These are phyloP conservation scores for Solenopsis invicta DNA, from an alignment of 1,140 invertebrate genomes.

Conservation along the genomic window DNA sequence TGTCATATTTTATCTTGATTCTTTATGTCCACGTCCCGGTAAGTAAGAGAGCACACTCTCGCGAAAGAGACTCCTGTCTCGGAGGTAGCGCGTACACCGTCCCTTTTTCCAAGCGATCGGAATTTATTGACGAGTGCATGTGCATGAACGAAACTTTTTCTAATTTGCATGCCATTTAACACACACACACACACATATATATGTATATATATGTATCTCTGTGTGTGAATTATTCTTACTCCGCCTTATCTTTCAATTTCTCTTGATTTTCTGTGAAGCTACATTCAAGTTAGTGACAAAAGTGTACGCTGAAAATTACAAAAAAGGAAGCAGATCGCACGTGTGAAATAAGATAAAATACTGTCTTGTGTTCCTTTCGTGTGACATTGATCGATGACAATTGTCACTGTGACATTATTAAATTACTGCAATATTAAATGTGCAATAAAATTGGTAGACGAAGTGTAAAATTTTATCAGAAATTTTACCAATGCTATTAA, in stretches of 20 bases:
- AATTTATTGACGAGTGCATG: constrained; percentile 65
- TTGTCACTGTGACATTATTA: not conserved
- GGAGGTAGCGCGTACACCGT: constrained; percentile 37
- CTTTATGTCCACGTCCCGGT: constrained; percentile 66
- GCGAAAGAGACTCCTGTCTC: constrained; percentile 19
- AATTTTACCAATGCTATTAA: constrained; percentile 3
- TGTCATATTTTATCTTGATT: constrained; percentile 67
- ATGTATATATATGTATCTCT: constrained; percentile 56
- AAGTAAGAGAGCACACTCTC: constrained; percentile 66
- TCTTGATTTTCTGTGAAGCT: constrained; percentile 37
- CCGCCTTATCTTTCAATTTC: constrained; percentile 47
- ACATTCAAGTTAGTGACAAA: constrained; percentile 28
- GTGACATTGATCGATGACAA: not conserved
- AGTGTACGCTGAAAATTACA: constrained; percentile 35
- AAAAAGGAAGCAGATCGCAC: constrained; percentile 40
- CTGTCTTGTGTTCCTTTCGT: not conserved
- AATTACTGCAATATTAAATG: not conserved
- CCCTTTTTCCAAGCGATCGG: constrained; percentile 42
- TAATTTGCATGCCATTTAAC: constrained; percentile 72
- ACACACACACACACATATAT: constrained; percentile 39
- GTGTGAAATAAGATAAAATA: not conserved
- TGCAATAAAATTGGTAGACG: not conserved
- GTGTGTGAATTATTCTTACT: constrained; percentile 35
- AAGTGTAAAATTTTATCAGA: not conserved
- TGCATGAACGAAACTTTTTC: constrained; percentile 74